A percentile compares a stretch with the other conserved stretches of the same genome.
phyloP scores from a whole-genome alignment of 2,888 invertebrate genomes.

The Atherix ibis region DNA sequence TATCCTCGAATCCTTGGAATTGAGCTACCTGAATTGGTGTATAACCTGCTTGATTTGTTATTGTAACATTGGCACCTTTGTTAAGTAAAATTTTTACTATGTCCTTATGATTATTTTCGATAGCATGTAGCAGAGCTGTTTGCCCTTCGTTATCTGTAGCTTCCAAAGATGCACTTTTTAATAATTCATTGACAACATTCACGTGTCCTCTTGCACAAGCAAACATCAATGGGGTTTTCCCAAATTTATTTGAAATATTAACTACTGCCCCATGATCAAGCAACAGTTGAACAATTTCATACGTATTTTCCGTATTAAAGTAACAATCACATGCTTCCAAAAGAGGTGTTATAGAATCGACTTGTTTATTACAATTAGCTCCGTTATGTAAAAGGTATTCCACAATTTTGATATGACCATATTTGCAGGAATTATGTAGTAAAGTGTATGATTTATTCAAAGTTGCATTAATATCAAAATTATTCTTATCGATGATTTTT shows the following conservation, averaged over 20 bases:
- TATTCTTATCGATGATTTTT: constrained; percentile 15
- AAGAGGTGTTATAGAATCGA: constrained; percentile 23
- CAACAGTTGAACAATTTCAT: constrained; percentile 20
- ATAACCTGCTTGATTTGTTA: constrained; percentile 24
- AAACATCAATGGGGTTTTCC: constrained; percentile 28
- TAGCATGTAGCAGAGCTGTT: constrained; percentile 28
- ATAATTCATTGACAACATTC: constrained; percentile 19
- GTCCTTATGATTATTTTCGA: constrained; percentile 25
- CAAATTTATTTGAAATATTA: constrained; percentile 26
- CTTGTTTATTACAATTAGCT: constrained; percentile 22
- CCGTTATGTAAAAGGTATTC: constrained; percentile 18
- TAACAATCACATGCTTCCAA: constrained; percentile 23
- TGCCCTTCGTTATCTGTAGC: constrained; percentile 26
- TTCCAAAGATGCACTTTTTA: constrained; percentile 23
- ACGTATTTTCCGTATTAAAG: constrained; percentile 14
- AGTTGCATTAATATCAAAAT: constrained; percentile 15
- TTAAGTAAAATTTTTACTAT: constrained; percentile 21
- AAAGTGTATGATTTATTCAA: constrained; percentile 17
- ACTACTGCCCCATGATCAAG: constrained; percentile 20
- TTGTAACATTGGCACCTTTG: constrained; percentile 18
- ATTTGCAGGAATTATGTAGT: constrained; percentile 20
- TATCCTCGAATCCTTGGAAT: constrained; percentile 25
- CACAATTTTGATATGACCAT: constrained; percentile 21
- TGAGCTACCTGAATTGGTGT: constrained; percentile 26
- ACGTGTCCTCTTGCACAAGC: constrained; percentile 24